phyloP scores from a whole-genome alignment of 2,113 vertebrate species.

The Cinclus cinclus region DNA sequence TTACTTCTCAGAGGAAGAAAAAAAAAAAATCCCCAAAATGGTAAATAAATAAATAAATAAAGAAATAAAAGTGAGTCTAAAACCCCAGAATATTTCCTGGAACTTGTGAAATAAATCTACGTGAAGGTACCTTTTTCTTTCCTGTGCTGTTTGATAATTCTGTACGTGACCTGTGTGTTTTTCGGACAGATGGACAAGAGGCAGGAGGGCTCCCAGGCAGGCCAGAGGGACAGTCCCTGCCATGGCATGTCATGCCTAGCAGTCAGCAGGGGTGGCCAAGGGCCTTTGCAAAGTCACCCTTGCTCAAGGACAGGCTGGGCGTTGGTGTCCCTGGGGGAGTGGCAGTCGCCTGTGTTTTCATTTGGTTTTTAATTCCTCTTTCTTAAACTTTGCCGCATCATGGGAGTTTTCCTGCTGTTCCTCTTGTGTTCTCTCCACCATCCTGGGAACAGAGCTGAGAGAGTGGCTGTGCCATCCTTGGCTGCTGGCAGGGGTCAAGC shows the following conservation, averaged over 20 bases:
- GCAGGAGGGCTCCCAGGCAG: neutral
- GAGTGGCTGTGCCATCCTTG: neutral
- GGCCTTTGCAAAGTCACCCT: neutral
- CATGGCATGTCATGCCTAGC: fast-evolving
- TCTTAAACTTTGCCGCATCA: neutral
- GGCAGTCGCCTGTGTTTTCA: fast-evolving
- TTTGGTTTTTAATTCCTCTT: neutral
- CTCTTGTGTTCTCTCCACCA: fast-evolving
- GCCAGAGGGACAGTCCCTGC: neutral
- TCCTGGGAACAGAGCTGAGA: too few species aligned
- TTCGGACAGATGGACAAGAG: neutral
- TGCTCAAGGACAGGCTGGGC: neutral
- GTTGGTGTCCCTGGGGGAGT: fast-evolving
- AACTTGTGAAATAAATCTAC: neutral
- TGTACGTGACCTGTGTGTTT: fast-evolving
- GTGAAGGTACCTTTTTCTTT: neutral
- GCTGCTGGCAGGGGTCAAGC: neutral
- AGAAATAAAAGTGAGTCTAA: too few species aligned
- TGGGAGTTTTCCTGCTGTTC: fast-evolving
- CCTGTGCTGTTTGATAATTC: neutral
- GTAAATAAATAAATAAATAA: neutral
- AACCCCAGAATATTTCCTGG: neutral
- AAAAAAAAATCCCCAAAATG: neutral
- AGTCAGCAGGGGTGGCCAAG: fast-evolving
- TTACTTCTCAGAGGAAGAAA: neutral